Evolutionary conservation across 2,113 vertebrate species (phyloP).

Genomic region (Globicephala melas): DNA sequence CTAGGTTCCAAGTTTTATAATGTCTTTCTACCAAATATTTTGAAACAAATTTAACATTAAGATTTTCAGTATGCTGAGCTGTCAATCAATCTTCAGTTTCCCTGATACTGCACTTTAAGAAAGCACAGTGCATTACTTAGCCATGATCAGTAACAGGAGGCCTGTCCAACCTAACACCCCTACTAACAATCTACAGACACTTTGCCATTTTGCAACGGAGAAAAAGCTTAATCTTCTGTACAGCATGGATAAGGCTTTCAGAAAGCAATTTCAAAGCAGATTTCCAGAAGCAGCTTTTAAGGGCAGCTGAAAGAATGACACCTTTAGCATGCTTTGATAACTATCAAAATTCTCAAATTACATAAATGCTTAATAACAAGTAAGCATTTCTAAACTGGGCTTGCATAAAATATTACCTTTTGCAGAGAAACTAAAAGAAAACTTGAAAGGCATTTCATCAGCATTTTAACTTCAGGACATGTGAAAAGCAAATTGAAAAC

Average conservation of each 20-base stretch:
- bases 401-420: conserved; percentile 14
- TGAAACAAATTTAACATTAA: conserved; percentile 52
- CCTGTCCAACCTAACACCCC: conserved; percentile 9
- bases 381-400: conserved; percentile 46
- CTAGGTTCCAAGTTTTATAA: conserved; percentile 9
- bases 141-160: conserved; percentile 37
- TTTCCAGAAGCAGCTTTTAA: conserved; percentile 58
- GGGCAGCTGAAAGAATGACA: conserved; percentile 50
- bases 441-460: conserved; percentile 3
- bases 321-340: conserved; percentile 57
- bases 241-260: conserved; percentile 48
- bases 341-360: conserved; percentile 64
- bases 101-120: neutral
- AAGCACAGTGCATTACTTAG: conserved; percentile 13
- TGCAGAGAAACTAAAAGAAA: conserved; percentile 34
- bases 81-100: conserved; percentile 28
- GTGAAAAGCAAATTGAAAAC: conserved; percentile 48
- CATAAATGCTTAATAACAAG: conserved; percentile 60
- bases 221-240: conserved; percentile 62
- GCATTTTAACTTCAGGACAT: neutral
- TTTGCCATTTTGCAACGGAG: conserved; percentile 21
- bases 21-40: conserved; percentile 56
- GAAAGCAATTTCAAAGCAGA: conserved; percentile 58
- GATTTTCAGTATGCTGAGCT: conserved; percentile 16
- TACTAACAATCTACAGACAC: conserved; percentile 32